Base-by-base conservation (phyloP, 2,113 vertebrate species). In the Megatriorchis doriae region DNA sequence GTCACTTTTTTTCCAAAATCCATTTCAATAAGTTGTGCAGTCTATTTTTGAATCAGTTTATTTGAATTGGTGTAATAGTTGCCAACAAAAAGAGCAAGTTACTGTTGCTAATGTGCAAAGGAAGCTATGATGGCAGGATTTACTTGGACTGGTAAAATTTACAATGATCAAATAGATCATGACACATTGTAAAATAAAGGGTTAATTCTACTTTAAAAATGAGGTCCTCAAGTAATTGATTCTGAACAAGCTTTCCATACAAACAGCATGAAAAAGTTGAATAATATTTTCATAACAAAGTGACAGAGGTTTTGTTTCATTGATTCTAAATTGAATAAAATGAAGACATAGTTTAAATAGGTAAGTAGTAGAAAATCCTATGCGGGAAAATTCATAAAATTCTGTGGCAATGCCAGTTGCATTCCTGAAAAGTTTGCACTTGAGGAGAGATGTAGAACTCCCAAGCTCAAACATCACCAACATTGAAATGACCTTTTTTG, bases 401-500 rank as follows among this genome's bases (percentile, higher is more conserved):
- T 70, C 66, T 83, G 26, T 79, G 18, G 19, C 32, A 68, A 55
- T 32, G 32, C 1, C 17, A 77, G 26, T 78, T 87, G 62, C 17
- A 59, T 55, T 43, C n/a, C 43, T 38, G 18, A 91, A 82, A 96
- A 72, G 6, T 95, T 67, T 86, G 7, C n/a, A 66, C 56, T 86
- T 48, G 13, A 87, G 45, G 2, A 42, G 47, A 47, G 13, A 48
- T 48, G 65, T 92, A 65, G 29, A 94, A 88, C 87, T 95, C 79
- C 13, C 7, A 93, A 86, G 22, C 50, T 95, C 31, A 81, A 83
- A 87, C 16, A 83, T 72, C 25, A 82, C 63, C 85, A 96, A 79
- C 86, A 94, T 77, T 97, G 71, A 96, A 87, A 73, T 85, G 81
- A 93, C 72, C 84, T 97, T 82, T 86, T 81, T 81, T 78, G 81